phyloP scores from a whole-genome alignment of 2,888 invertebrate species.

The Metalampra italica region DNA sequence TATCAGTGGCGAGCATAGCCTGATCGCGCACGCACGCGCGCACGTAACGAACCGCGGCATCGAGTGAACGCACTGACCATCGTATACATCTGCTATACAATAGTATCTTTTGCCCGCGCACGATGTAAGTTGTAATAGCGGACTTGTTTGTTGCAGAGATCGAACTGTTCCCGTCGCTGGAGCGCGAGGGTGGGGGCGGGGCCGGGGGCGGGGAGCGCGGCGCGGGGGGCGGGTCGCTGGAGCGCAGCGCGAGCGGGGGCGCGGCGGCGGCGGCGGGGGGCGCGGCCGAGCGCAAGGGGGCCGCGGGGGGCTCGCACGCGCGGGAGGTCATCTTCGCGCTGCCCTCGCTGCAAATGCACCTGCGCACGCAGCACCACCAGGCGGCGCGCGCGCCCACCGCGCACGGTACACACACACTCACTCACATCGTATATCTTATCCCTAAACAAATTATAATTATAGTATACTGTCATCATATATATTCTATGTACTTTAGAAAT shows the following conservation, averaged over 20 bases:
- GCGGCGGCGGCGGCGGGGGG: slow-evolving; percentile 76
- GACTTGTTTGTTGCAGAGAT: slow-evolving; percentile 79
- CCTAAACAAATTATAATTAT: not conserved
- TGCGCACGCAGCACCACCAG: slow-evolving; percentile 95
- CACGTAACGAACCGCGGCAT: no score
- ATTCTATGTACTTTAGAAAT: no score
- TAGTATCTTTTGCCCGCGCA: no score
- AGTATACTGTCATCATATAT: not conserved
- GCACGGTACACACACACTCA: no score
- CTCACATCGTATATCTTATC: not conserved
- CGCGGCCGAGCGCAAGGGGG: slow-evolving; percentile 72
- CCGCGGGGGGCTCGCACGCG: slow-evolving; percentile 77
- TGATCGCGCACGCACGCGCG: no score
- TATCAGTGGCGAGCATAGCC: no score
- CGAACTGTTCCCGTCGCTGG: slow-evolving; percentile 93
- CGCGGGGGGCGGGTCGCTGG: slow-evolving; percentile 44
- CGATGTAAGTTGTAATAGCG: no score
- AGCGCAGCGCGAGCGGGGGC: slow-evolving; percentile 66
- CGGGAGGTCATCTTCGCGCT: slow-evolving; percentile 98
- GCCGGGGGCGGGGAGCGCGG: slow-evolving; percentile 60
- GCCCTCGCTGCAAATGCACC: slow-evolving; percentile 93
- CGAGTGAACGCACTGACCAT: no score
- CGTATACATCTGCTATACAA: no score
- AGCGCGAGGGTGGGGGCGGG: slow-evolving; percentile 80
- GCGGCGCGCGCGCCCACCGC: slow-evolving; percentile 84